Conservation (phyloP, 1,140 invertebrate species). For the Brachionus plicatilis region DNA sequence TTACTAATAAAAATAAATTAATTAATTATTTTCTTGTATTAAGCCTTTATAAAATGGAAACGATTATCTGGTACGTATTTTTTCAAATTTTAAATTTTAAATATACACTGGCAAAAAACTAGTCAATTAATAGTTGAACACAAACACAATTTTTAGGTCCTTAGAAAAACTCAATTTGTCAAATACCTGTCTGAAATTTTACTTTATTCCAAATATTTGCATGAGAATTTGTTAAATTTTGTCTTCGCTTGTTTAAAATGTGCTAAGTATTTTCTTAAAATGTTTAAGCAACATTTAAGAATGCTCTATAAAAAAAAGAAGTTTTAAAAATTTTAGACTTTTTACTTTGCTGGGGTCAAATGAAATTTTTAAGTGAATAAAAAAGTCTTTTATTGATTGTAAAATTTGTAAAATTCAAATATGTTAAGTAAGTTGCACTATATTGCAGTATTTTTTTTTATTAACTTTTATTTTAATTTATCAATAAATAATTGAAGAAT, state of each 20-base stretch:
- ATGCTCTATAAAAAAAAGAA: neutral
- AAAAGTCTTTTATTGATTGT: too few species aligned
- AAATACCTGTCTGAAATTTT: neutral
- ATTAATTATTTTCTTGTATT: neutral
- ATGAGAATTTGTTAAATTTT: neutral
- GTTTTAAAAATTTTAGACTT: too few species aligned
- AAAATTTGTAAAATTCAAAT: too few species aligned
- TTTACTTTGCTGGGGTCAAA: too few species aligned
- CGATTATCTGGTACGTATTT: constrained; percentile 12
- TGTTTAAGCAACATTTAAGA: neutral
- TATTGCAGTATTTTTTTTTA: too few species aligned
- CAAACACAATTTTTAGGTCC: neutral
- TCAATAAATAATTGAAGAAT: too few species aligned
- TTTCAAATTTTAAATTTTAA: neutral
- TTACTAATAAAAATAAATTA: neutral
- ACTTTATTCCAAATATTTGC: neutral
- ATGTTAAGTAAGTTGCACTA: too few species aligned
- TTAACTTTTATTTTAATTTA: too few species aligned
- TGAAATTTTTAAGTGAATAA: too few species aligned
- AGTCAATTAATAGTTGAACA: too few species aligned
- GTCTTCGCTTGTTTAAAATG: neutral
- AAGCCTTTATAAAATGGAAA: constrained; percentile 29
- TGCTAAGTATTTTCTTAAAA: neutral
- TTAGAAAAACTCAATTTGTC: neutral
- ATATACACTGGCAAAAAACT: neutral